phyloP scores from a whole-genome alignment of 2,113 vertebrate species.

The Ellobius talpinus region DNA sequence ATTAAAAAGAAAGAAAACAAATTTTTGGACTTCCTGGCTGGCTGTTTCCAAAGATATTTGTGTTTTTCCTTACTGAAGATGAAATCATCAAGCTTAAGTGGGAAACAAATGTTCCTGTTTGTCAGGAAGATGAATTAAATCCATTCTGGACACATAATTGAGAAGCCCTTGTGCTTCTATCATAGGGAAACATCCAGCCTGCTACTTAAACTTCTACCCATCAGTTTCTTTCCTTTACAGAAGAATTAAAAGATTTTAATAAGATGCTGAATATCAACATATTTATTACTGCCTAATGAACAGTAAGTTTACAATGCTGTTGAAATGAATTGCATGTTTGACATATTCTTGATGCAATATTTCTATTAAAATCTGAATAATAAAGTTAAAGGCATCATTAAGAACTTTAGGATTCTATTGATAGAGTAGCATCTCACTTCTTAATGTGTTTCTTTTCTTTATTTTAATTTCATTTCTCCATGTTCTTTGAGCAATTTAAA shows the following conservation, averaged over 20 bases:
- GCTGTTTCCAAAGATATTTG: conserved; percentile 49
- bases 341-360: conserved; percentile 26
- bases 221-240: not conserved
- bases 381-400: not conserved
- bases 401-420: not conserved
- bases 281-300: not conserved
- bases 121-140: conserved; percentile 49
- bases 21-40: conserved; percentile 47
- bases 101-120: conserved; percentile 48
- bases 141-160: conserved; percentile 36
- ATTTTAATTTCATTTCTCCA: not conserved
- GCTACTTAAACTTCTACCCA: not conserved
- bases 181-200: conserved; percentile 1
- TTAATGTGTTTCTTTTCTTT: not conserved
- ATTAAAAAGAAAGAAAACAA: conserved; percentile 15
- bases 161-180: conserved; percentile 30
- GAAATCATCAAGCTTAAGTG: conserved; percentile 54
- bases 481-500: conserved; percentile 35
- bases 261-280: conserved; percentile 18
- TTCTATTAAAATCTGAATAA: conserved; percentile 44
- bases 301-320: conserved; percentile 24
- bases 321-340: conserved; percentile 60
- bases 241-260: conserved; percentile 37
- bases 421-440: not conserved
- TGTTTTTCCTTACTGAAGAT: conserved; percentile 71